Percentiles rank a stretch among this genome's conserved stretches.
Conservation (phyloP, 2,797 vertebrate genomes). For the Bovichtus variegatus region DNA sequence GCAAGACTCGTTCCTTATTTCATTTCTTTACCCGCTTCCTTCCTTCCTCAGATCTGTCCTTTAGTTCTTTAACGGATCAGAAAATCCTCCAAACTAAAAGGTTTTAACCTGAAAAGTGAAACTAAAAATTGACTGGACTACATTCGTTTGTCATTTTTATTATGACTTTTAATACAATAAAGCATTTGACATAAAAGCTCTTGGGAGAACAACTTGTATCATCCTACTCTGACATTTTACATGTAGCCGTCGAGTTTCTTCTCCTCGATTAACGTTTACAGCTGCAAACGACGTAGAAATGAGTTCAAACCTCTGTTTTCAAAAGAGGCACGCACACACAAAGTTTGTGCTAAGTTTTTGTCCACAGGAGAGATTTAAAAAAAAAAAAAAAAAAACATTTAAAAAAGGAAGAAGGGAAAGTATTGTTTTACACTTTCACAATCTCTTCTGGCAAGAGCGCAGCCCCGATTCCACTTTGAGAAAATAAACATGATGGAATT, state of each 20-base stretch:
- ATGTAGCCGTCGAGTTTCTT: slow-evolving; percentile 12
- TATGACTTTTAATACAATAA: background rate
- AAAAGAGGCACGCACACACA: background rate
- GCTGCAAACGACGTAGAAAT: slow-evolving; percentile 32
- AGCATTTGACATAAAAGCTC: background rate
- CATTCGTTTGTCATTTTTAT: background rate
- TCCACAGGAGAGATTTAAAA: slow-evolving; percentile 39
- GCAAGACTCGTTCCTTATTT: background rate
- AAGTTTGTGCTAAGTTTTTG: slow-evolving; percentile 29
- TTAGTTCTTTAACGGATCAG: background rate
- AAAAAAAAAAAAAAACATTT: no score
- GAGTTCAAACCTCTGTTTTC: background rate
- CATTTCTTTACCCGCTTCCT: background rate
- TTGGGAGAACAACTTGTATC: slow-evolving; percentile 1
- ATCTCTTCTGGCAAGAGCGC: slow-evolving; percentile 61
- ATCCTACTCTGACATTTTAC: slow-evolving; percentile 26
- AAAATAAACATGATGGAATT: slow-evolving; percentile 85
- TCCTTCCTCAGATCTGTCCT: background rate
- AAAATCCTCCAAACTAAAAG: background rate
- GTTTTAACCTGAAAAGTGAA: background rate
- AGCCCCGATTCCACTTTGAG: slow-evolving; percentile 66
- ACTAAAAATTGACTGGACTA: no score
- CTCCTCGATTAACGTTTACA: slow-evolving; percentile 1
- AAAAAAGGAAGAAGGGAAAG: slow-evolving; percentile 54
- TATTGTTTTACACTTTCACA: slow-evolving; percentile 78